Base-by-base conservation (phyloP, 1,140 invertebrate genomes). In the Penaeus vannamei region DNA sequence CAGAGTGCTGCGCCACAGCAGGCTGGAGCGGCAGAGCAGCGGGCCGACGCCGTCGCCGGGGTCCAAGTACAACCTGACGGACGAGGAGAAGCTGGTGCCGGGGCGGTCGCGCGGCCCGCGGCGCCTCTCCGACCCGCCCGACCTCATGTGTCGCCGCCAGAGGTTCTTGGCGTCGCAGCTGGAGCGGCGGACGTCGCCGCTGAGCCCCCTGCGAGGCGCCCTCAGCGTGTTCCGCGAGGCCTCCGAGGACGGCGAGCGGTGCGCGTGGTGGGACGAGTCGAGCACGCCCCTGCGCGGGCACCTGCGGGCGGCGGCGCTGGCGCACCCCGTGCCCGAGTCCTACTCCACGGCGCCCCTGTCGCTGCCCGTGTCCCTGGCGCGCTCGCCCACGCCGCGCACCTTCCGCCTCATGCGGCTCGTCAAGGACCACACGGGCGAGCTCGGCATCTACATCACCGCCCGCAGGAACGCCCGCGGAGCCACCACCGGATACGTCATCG, bases 391-490 rank as follows among this genome's bases (percentile, higher is more conserved):
- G 7, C 91, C 90, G 60, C 83, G 90, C 42, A 87, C 91, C 66
- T 93, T 92, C 91, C 95, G 95, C 92, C 94, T 96, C 36, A 95
- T 97, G 19, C 94, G 95, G 91, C 94, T 97, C 29, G 92, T 94
- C 12, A 95, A 96, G 92, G 94, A 94, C 87, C 94, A 95, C 1
- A 93, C 94, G 61, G 95, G 96, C 92, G 96, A 96, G 93, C 92
- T 98, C 26, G 97, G 97, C 4, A 96, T 98, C 91, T 96, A 96
- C 92, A 97, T 98, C 84, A 96, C 96, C 2, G 97, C 97, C 92
- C 96, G 95, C 3, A 95, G 94, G 91, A 94, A 95, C 60, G 93
- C 94, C 3, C 94, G 95, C 85, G 95, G 96, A 91, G 95, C 95
- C 20, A 94, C 96, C 23, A 95, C 96, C 80, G 96, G 96, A 20